Evolutionary conservation across 1,140 invertebrate genomes (phyloP), one percentile per base, ranked within the genome.

Genomic region (Centruroides vittatus): DNA sequence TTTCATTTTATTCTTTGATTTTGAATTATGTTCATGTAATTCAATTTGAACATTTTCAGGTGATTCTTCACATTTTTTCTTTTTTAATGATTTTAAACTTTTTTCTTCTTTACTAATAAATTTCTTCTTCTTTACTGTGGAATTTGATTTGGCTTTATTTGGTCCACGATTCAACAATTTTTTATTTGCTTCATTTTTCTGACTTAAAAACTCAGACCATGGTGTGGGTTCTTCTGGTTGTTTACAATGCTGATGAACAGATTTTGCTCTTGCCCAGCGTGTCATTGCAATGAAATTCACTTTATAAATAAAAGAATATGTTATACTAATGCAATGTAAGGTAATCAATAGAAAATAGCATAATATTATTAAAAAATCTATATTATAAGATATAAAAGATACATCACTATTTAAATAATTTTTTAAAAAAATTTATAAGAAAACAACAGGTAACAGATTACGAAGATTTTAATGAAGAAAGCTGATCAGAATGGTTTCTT

Each of bases 171-270:
- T 47, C 41, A 48, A 10, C 12, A n/a, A 36, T 59, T 54, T 46
- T n/a, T 36, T 59, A 23, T 59, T 36, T 10, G 35, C 11, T 53
- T 12, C 52, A 50, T 6, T 53, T 41, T 41, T 35, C 2, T 3
- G 7, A 11, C 41, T 51, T 52, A 51, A n/a, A 23, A 61, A 59
- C 12, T 66, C 62, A 48, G 58, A 11, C 65, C 65, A 66, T 12
- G 62, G 57, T 9, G 65, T 66, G 3, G 65, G 46, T 54, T 66
- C 62, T 52, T 50, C 62, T 13, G 65, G 65, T 11, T 35, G 8
- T 54, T 53, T 58, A 10, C 36, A 35, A 41, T 63, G 59, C n/a
- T 57, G 57, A 53, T 66, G 59, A 9, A 47, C 48, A 49, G 13
- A 56, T 12, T 58, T 53, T 41, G 46, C 11, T 61, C 62, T 58